A percentile compares a stretch with the other conserved stretches of the same genome.
phyloP scores from a whole-genome alignment of 2,113 vertebrate genomes.

The Cyprinodon brontotheroides region DNA sequence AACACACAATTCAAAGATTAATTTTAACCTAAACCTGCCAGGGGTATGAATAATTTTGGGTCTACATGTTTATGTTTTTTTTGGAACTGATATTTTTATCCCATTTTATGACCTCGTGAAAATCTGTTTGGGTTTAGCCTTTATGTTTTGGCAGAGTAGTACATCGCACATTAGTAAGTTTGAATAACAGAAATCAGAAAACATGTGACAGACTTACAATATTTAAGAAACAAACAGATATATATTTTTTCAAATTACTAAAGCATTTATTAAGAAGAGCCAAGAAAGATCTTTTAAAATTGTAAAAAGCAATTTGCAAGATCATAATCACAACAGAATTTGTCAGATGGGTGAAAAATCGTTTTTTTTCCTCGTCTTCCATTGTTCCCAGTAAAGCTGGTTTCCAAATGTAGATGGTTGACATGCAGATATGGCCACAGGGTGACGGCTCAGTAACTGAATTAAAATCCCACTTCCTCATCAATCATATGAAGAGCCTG shows the following conservation, averaged over 20 bases:
- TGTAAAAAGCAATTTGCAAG: constrained; percentile 16
- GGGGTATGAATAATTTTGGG: too few relatives aligned
- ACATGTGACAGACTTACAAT: background rate
- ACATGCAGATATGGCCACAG: constrained; percentile 67
- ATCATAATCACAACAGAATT: constrained; percentile 24
- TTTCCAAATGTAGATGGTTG: constrained; percentile 60
- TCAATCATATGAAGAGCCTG: constrained; percentile 68
- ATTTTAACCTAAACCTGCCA: too few relatives aligned
- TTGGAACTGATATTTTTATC: too few relatives aligned
- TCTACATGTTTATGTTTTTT: too few relatives aligned
- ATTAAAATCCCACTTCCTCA: constrained; percentile 78
- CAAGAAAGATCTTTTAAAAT: constrained; percentile 1
- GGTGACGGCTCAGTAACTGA: constrained; percentile 71
- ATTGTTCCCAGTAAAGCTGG: constrained; percentile 51
- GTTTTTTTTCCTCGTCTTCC: constrained; percentile 25
- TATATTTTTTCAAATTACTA: background rate
- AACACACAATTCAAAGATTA: too few relatives aligned
- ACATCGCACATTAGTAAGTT: background rate
- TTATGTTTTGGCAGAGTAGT: too few relatives aligned
- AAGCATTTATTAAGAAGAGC: background rate
- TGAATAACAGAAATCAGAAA: background rate
- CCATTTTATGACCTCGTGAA: too few relatives aligned
- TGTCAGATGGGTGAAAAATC: constrained; percentile 27
- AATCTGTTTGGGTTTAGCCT: too few relatives aligned
- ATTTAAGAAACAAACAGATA: background rate